Evolutionary conservation across 2,113 vertebrate genomes (phyloP), one percentile per base, ranked within the genome.

Genomic region (Polypterus bichir): DNA sequence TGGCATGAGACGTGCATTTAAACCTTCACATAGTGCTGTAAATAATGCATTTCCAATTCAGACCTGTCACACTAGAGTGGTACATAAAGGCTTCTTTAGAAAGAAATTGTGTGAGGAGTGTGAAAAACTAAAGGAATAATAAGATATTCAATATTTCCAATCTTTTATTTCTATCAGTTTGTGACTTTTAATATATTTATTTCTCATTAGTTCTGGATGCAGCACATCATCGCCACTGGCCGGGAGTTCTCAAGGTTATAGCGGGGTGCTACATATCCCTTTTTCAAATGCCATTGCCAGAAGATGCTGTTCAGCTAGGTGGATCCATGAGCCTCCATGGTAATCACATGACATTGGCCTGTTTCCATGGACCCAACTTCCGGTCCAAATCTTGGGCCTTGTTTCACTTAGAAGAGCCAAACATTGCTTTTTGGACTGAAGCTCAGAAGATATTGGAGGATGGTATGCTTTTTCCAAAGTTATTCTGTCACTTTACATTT

Each of bases 351-450:
- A 99, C 96, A 0, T 76, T 99, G 68, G 94, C 95, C 71, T 98
- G 92, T 81, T 98, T 99, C 71, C 96, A 98, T 47, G 94, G 96
- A 9, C 94, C 94, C 46, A 99, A 99, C 76, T 99, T 98, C 75
- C 92, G 96, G 63, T 94, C 95, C 74, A 97, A 99, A 77, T 98
- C 91, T 0, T 98, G 95, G 95, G 95, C 95, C 27, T 79, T 98
- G 56, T 97, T 99, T 82, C 96, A 99, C 73, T 85, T 98, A 68
- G 94, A 99, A 74, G 94, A 97, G 76, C 94, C 95, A 69, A 98
- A 99, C 78, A 99, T 99, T 68, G 92, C 94, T 44, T 99, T 99
- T 82, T 97, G 91, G 93, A 99, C 96, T 0, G 96, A 99, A 86
- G 96, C 96, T 4, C 95, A 99, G 81, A 97, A 97, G 81, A 92